Evolutionary conservation across 2,797 vertebrate species (phyloP), one percentile per base, ranked within the genome.

Genomic region (Monodelphis domestica): DNA sequence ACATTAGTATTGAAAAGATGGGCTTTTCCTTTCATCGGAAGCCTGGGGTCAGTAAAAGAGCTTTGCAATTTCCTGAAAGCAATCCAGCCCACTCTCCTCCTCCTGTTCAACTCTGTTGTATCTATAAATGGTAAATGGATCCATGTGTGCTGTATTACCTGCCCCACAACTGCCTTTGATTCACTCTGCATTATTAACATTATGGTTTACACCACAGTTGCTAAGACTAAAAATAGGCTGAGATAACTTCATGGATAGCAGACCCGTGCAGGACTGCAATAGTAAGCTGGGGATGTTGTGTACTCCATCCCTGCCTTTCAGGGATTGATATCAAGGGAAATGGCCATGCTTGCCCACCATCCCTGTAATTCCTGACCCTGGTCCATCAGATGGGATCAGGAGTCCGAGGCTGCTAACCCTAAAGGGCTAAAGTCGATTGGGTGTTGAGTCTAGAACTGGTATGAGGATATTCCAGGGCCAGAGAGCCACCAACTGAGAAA

Each of bases 321-420:
- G 57, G 53, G 88, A 91, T 90, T 91, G 78, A 95, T 90, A 96
- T 95, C 91, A 91, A 95, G 96, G 54, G 93, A 54, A 95, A 78
- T 95, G 95, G 95, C 91, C 91, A 88, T 6, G 2, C 11, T 92
- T 12, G 89, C 88, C 55, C 90, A 94, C 21, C 21, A 10, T 70
- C 84, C 70, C 70, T 84, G 38, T 10, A 78, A 24, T 38, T 17
- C n/a, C 6, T 45, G n/a, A 2, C 38, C 38, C 70, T 50, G 70
- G 21, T 84, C 70, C 21, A 50, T 45, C 24, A 10, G 50, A 10
- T 26, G 70, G 38, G 30, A 1, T 63, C 57, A 33, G 57, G 57
- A 63, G 57, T n/a, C 33, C 57, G 5, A 63, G 14, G 30, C 57
- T 14, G n/a, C 63, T 38, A 78, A 45, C 78, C 38, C 38, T 84